Conservation (phyloP, 2,888 invertebrate genomes). For the Neocrepidodera transversa region DNA sequence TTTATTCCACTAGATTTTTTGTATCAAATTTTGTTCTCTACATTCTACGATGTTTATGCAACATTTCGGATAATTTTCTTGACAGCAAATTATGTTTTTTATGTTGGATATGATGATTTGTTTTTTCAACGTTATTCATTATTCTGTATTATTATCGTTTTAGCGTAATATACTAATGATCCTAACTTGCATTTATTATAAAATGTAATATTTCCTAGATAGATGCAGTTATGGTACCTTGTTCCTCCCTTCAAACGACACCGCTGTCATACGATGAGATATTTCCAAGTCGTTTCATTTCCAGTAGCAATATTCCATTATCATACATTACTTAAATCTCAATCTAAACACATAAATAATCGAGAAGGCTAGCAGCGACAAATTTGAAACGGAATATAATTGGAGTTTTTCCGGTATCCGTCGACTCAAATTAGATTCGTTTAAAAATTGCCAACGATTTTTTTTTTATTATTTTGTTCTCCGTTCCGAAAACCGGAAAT, state of each 20-base stretch:
- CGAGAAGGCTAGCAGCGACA: slow-evolving; percentile 48
- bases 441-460: slow-evolving; percentile 39
- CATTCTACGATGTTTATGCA: no score
- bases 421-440: slow-evolving; percentile 40
- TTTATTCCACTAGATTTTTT: no score
- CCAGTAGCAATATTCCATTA: slow-evolving; percentile 55
- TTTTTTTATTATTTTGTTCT: slow-evolving; percentile 29
- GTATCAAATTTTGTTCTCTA: no score
- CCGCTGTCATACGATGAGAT: slow-evolving; percentile 44
- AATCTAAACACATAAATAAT: slow-evolving; percentile 58
- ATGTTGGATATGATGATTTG: no score
- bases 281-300: slow-evolving; percentile 53
- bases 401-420: slow-evolving; percentile 48
- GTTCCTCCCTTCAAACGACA: not conserved
- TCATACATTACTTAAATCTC: slow-evolving; percentile 57
- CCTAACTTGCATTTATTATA: no score
- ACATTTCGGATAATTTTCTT: no score
- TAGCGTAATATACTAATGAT: no score
- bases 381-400: slow-evolving; percentile 51
- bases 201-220: no score
- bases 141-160: no score
- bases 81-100: no score
- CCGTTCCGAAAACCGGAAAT: slow-evolving; percentile 28
- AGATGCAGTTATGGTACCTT: no score
- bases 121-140: no score